Base-by-base conservation (phyloP, 2,113 vertebrate species). In the Triplophysa tibetana region DNA sequence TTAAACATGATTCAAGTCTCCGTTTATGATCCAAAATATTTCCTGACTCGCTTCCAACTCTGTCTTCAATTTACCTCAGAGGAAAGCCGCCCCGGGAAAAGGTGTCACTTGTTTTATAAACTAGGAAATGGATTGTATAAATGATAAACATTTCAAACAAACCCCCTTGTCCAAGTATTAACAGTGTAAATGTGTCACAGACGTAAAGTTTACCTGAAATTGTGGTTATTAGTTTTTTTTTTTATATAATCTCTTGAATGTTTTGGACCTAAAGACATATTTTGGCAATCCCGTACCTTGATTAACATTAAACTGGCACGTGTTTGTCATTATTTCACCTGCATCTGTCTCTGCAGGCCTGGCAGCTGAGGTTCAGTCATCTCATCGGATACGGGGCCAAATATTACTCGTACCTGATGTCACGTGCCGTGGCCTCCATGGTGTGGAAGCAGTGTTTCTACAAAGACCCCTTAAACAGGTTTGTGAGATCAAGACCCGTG, bases 361-460 rank as follows among this genome's bases (percentile, higher is more conserved):
- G 98, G 98, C 98, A 99, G 85, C 91, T 98, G 84, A 92, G 97
- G 82, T 99, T 99, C 90, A 96, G 96, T 89, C 97, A 99, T 86
- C 96, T 99, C 0, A 94, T 98, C 77, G 96, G 98, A 69, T 99
- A 99, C 0, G 96, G 97, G n/a, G 97, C 97, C 81, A 99, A 98
- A 75, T 99, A 99, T 52, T 99, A 99, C 86, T 99, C 98, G 26
- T 99, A 99, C 89, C 94, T 99, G 85, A 95, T 99, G 97, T 99
- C 97, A 82, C 88, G 97, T n/a, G 97, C 98, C 0, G 96, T 99
- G 61, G 97, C 98, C 0, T 97, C 96, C 16, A 98, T 99, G 96
- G 93, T 99, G 77, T 99, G 98, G 98, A 97, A 93, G 63, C 95
- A 97, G 68, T 98, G 98, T 83, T 99, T 99, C 86, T 80, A 94